Percentiles rank a stretch among this genome's conserved stretches.
Conservation (phyloP, 1,140 invertebrate species). For the Meteorus sp. region DNA sequence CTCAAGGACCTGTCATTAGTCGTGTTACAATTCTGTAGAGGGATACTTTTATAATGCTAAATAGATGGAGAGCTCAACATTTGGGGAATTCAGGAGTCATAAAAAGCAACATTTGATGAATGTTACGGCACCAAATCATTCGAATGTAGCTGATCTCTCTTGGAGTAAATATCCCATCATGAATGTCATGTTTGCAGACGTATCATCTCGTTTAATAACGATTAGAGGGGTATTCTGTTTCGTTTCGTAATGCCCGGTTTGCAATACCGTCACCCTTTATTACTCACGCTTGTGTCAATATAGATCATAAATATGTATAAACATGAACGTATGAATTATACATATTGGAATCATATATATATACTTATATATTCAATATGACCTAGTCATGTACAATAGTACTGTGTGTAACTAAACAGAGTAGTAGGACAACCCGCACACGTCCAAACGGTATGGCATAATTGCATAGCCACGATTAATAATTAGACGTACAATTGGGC, state of each 20-base stretch:
- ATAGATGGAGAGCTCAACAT: not conserved
- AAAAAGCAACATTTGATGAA: not conserved
- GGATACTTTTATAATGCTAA: not conserved
- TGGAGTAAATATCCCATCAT: too few species aligned
- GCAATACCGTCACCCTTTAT: not conserved
- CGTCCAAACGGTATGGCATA: slow-evolving; percentile 41
- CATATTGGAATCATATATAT: too few species aligned
- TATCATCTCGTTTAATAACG: slow-evolving; percentile 33
- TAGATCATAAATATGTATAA: too few species aligned
- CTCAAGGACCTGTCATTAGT: not conserved
- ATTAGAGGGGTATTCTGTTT: slow-evolving; percentile 27
- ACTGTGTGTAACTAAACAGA: slow-evolving; percentile 43
- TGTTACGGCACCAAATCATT: too few species aligned
- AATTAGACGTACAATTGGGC: slow-evolving; percentile 54
- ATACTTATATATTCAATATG: too few species aligned
- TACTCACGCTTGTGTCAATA: too few species aligned
- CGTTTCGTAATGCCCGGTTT: not conserved
- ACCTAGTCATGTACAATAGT: slow-evolving; percentile 3
- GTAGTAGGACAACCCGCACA: slow-evolving; percentile 33
- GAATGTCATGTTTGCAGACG: too few species aligned
- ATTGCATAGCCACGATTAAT: slow-evolving; percentile 54
- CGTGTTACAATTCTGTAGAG: not conserved
- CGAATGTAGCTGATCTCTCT: too few species aligned
- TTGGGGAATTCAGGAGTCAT: not conserved
- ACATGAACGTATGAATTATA: too few species aligned